Percentiles rank a stretch among this genome's conserved stretches.
Conservation (phyloP, 1,140 invertebrate species). For the Phthorimaea operculella region DNA sequence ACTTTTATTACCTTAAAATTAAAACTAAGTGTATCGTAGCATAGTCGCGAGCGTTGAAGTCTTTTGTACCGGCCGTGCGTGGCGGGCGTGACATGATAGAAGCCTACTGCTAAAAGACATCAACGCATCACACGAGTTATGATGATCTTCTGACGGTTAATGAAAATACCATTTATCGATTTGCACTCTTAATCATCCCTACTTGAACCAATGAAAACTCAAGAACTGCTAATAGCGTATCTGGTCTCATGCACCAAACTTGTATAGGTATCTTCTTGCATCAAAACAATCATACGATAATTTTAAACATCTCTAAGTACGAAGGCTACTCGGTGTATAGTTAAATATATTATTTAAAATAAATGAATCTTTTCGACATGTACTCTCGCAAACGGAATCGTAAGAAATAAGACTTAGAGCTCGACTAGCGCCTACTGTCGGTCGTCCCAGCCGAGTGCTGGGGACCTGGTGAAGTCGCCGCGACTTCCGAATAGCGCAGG, state of each 20-base stretch:
- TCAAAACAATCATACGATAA: too few relatives aligned
- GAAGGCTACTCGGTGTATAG: neutral
- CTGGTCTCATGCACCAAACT: too few relatives aligned
- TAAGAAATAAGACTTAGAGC: conserved; percentile 42
- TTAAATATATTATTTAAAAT: conserved; percentile 2
- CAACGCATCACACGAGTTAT: neutral
- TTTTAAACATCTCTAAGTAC: neutral
- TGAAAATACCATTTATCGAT: neutral
- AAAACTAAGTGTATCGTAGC: too few relatives aligned
- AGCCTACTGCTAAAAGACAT: neutral
- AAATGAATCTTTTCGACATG: conserved; percentile 21
- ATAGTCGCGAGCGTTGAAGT: neutral
- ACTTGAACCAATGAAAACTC: neutral
- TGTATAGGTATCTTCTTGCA: too few relatives aligned
- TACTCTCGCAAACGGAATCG: conserved; percentile 20
- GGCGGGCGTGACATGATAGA: neutral
- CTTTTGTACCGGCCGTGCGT: neutral
- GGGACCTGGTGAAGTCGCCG: neutral
- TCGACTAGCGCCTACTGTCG: conserved; percentile 40
- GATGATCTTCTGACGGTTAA: neutral
- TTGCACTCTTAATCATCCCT: neutral
- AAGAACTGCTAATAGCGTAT: too few relatives aligned
- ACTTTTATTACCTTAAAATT: too few relatives aligned
- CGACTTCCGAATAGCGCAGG: neutral
- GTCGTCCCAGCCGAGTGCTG: conserved; percentile 8